Evolutionary conservation across 2,797 vertebrate species (phyloP).

Genomic region (Sternotherus odoratus): DNA sequence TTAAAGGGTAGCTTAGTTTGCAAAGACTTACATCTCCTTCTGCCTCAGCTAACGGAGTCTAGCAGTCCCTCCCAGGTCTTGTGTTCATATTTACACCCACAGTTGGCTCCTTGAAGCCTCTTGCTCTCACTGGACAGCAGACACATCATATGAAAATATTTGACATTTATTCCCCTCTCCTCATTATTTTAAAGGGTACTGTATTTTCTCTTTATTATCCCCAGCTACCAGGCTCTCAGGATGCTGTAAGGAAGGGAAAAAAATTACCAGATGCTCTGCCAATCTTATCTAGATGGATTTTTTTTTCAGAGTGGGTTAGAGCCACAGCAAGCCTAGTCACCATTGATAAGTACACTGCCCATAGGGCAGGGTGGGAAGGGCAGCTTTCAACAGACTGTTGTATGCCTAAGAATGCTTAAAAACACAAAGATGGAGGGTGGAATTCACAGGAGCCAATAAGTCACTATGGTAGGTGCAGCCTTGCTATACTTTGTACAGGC

Average conservation of each 20-base stretch:
- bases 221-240: background rate
- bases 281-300: background rate
- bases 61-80: background rate
- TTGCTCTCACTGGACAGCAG: background rate
- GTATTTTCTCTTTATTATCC: background rate
- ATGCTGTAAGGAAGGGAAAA: background rate
- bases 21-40: background rate
- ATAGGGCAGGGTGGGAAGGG: background rate
- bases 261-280: background rate
- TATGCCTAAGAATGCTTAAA: background rate
- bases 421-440: background rate
- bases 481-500: background rate
- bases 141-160: background rate
- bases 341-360: background rate
- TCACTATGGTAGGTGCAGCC: background rate
- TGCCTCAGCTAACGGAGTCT: background rate
- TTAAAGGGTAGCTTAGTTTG: background rate
- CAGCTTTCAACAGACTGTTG: background rate
- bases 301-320: background rate
- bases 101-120: background rate
- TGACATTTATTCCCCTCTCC: background rate
- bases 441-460: background rate
- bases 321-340: background rate
- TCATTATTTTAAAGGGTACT: background rate
- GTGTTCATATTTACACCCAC: background rate